A percentile compares a stretch with the other conserved stretches of the same genome.
phyloP scores from a whole-genome alignment of 1,140 invertebrate genomes.

The Drosophila baimaii region DNA sequence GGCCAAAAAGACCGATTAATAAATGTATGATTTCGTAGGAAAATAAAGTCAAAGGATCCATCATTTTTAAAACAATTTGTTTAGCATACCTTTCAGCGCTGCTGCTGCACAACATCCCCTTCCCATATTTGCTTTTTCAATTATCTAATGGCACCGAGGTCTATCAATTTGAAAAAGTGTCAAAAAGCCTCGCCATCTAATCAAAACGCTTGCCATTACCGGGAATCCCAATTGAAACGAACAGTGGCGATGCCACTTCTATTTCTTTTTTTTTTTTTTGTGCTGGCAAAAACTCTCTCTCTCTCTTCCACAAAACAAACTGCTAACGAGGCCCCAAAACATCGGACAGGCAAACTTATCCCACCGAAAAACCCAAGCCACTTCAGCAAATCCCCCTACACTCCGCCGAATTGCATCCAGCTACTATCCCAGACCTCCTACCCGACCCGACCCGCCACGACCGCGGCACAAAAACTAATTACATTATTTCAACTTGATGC shows the following conservation, averaged over 20 bases:
- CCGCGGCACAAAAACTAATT: slow-evolving; percentile 77
- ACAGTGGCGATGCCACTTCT: slow-evolving; percentile 7
- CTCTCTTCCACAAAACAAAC: slow-evolving; percentile 40
- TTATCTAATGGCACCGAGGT: slow-evolving; percentile 13
- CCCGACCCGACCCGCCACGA: slow-evolving; percentile 26
- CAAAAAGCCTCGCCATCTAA: slow-evolving; percentile 23
- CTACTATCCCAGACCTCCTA: slow-evolving; percentile 17
- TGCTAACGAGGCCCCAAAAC: slow-evolving; percentile 34
- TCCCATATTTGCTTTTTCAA: not conserved
- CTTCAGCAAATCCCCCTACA: slow-evolving; percentile 18
- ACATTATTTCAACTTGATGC: slow-evolving; percentile 81
- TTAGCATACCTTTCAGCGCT: slow-evolving; percentile 6
- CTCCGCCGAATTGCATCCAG: slow-evolving; percentile 40
- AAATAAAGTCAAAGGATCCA: not conserved
- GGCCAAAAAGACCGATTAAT: no score
- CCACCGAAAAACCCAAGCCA: slow-evolving; percentile 30
- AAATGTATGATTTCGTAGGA: not conserved
- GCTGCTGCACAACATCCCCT: not conserved
- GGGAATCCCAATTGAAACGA: slow-evolving; percentile 23
- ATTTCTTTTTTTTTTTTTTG: not conserved
- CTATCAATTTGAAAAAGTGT: slow-evolving; percentile 19
- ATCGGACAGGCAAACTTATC: slow-evolving; percentile 27
- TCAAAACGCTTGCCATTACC: slow-evolving; percentile 18
- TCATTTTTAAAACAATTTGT: not conserved
- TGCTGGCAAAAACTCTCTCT: slow-evolving; percentile 5